Evolutionary conservation across 1,140 invertebrate genomes (phyloP), one percentile per base, ranked within the genome.

Genomic region (Xylocopa sonorina): DNA sequence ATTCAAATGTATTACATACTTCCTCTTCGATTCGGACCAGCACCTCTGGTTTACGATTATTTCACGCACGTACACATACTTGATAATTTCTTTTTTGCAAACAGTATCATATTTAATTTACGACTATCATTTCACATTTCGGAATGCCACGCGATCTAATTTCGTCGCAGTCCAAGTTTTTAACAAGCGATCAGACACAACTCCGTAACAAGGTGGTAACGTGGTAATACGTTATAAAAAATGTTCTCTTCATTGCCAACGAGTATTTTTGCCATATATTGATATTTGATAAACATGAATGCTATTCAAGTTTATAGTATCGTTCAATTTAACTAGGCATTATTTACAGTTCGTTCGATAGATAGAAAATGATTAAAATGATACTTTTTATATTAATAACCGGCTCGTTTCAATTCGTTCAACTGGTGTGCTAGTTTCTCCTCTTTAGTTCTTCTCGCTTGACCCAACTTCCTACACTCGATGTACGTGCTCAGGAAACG

Each of bases 401-500:
- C 95, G 78, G 95, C 94, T 82, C 94, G 93, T 89, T 96, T 94
- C 29, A 96, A 87, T 82, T 95, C 95, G 80, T 94, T 94, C 6
- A 97, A 89, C 84, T 97, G 96, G 83, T 96, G 95, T 2, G 95
- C 94, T 27, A 97, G 89, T 81, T 96, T 95, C 85, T 97, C 96
- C 85, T 97, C 96, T 88, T 96, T 95, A 6, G 96, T 96, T 86
- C 96, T 94, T 62, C 96, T 93, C 18, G 94, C 94, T 83, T 97
- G 95, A 4, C 95, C 96, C 12, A 96, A 85, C 63, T 95, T 95
- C 82, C 96, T 92, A 76, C 95, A 95, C 86, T 95, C 94, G 6
- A 96, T 94, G 87, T 96, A 97, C 27, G 94, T 94, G 48, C 94
- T 93, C 34, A 97, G 89, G 90, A 97, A 97, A 43, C 94, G 94